These are phyloP conservation scores for Leptopilina myrica DNA, from an alignment of 2,888 invertebrate genomes.

Conservation along the genomic window DNA sequence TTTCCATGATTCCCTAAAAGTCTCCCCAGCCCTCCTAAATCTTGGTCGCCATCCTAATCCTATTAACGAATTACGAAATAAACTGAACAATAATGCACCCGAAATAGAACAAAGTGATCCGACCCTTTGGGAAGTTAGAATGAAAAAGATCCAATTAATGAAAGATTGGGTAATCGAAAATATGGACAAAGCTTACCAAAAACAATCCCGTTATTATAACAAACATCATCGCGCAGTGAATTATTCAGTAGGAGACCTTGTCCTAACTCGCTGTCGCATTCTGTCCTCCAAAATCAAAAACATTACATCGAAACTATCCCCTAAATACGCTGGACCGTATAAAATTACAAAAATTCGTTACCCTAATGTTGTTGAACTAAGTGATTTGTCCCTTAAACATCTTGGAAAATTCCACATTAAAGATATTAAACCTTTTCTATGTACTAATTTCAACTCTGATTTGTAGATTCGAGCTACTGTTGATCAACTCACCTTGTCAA, in stretches of 20 bases:
- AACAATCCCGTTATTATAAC: not conserved
- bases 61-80: not conserved
- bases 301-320: conserved; percentile 21
- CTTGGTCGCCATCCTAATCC: conserved; percentile 11
- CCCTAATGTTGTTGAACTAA: not conserved
- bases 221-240: not conserved
- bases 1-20: not conserved
- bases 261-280: not conserved
- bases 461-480: too few relatives aligned
- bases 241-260: not conserved
- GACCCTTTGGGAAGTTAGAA: not conserved
- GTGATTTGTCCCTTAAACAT: not conserved
- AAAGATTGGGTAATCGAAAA: not conserved
- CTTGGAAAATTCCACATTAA: not conserved
- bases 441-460: not conserved
- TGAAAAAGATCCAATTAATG: not conserved
- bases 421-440: not conserved
- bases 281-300: conserved; percentile 35
- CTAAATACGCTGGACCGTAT: not conserved
- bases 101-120: not conserved
- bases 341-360: not conserved
- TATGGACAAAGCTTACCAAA: not conserved
- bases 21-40: conserved; percentile 25
- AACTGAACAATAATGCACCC: not conserved
- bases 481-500: too few relatives aligned